A percentile compares a stretch with the other conserved stretches of the same genome.
phyloP scores from a whole-genome alignment of 2,113 vertebrate genomes.

The Chaenogobius annularis region DNA sequence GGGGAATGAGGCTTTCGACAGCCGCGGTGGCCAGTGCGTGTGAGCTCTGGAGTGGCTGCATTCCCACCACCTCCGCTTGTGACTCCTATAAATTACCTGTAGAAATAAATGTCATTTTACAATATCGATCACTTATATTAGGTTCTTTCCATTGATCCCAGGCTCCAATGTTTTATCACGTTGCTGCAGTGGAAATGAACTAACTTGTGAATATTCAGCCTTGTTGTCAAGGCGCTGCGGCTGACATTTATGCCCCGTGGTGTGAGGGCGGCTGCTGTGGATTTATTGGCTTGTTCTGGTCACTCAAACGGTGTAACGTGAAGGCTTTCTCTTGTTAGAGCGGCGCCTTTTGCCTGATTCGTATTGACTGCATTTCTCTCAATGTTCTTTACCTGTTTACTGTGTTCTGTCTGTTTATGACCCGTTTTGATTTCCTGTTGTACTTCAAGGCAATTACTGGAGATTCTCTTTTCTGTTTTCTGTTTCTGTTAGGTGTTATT shows the following conservation, averaged over 20 bases:
- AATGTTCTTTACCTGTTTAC: constrained; percentile 4
- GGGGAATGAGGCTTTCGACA: constrained; percentile 59
- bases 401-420: background rate
- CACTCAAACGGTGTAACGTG: constrained; percentile 44
- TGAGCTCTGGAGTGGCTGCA: constrained; percentile 10
- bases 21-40: constrained; percentile 42
- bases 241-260: constrained; percentile 54
- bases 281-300: constrained; percentile 60
- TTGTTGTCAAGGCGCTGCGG: constrained; percentile 59
- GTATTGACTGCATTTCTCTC: constrained; percentile 17
- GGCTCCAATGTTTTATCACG: constrained; percentile 53
- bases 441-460: constrained; percentile 35
- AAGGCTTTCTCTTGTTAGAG: constrained; percentile 28
- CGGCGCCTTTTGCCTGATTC: constrained; percentile 5
- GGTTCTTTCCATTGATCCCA: constrained; percentile 55
- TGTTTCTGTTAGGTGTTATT: background rate
- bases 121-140: constrained; percentile 61
- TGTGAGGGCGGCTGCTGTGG: constrained; percentile 26
- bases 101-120: constrained; percentile 65
- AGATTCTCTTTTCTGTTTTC: constrained; percentile 1
- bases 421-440: constrained; percentile 58
- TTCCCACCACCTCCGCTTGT: constrained; percentile 25
- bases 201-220: constrained; percentile 72
- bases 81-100: constrained; percentile 53
- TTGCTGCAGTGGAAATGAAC: constrained; percentile 58